phyloP scores from a whole-genome alignment of 2,113 vertebrate genomes.

The Mellivora capensis region DNA sequence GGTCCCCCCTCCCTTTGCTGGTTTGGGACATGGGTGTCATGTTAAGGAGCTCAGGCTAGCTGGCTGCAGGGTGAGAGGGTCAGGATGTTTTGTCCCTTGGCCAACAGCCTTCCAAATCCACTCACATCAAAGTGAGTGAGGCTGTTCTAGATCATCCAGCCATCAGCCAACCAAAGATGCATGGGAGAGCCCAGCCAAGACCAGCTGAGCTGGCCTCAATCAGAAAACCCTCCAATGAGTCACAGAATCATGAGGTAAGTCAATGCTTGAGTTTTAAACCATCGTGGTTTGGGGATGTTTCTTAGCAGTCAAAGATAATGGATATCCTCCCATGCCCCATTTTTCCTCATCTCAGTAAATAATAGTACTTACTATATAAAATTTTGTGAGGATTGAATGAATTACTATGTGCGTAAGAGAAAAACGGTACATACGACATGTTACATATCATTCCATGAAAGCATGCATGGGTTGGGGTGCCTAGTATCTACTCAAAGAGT shows the following conservation, averaged over 20 bases:
- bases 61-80: not conserved
- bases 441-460: not conserved
- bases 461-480: too few relatives aligned
- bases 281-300: not conserved
- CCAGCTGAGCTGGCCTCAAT: not conserved
- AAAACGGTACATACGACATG: too few relatives aligned
- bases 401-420: not conserved
- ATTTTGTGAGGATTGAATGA: not conserved
- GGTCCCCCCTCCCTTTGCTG: not conserved
- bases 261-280: not conserved
- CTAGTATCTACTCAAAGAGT: not conserved
- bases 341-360: not conserved
- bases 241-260: not conserved
- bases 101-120: not conserved
- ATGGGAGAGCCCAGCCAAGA: not conserved
- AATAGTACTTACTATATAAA: not conserved
- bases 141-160: not conserved
- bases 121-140: not conserved
- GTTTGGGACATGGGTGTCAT: not conserved
- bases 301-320: not conserved
- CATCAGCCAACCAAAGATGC: not conserved
- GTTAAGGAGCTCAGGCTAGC: not conserved
- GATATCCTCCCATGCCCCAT: not conserved
- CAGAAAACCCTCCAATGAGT: not conserved
- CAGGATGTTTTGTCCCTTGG: not conserved